These are phyloP conservation scores for Lasiurus cinereus DNA, from an alignment of 2,113 vertebrate genomes.

Conservation along the genomic window DNA sequence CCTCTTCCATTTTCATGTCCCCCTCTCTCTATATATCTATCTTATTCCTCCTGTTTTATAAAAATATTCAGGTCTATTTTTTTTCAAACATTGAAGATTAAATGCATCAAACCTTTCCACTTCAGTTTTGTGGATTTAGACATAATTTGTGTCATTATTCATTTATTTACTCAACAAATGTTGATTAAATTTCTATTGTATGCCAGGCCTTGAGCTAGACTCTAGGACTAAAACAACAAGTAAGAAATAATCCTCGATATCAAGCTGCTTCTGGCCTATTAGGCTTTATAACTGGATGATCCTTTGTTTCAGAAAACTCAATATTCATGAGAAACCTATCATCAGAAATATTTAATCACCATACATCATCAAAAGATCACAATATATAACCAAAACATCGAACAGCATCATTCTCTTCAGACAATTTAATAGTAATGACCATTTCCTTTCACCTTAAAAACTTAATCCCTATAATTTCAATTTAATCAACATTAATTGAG, in stretches of 20 bases:
- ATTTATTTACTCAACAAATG: not conserved
- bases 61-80: not conserved
- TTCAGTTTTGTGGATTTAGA: conserved; percentile 21
- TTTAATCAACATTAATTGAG: not conserved
- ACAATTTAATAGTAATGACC: not conserved
- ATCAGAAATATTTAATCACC: not conserved
- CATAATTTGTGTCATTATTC: not conserved
- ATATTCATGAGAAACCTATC: not conserved
- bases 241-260: not conserved
- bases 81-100: not conserved
- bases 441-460: not conserved
- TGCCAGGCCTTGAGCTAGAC: not conserved
- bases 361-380: not conserved
- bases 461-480: not conserved
- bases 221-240: not conserved
- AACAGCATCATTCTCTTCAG: not conserved
- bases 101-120: not conserved
- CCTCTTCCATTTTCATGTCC: not conserved
- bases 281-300: not conserved
- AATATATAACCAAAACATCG: not conserved
- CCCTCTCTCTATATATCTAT: not conserved
- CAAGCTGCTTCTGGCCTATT: not conserved
- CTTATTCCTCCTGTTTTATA: not conserved
- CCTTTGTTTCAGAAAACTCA: not conserved
- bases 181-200: not conserved